Evolutionary conservation across 2,888 invertebrate genomes (phyloP).

Genomic region (Therioaphis trifolii): DNA sequence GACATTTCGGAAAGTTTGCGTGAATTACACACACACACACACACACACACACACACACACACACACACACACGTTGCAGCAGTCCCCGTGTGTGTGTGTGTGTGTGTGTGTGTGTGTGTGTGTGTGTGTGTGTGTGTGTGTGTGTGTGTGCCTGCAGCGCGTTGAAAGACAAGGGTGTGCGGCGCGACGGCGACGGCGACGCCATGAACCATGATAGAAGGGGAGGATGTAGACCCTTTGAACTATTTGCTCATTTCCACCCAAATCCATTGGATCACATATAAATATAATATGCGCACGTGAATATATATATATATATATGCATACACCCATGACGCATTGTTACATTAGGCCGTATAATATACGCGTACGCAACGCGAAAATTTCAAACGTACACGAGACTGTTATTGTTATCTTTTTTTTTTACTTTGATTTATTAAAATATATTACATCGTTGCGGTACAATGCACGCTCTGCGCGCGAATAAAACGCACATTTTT

Average conservation of each 20-base stretch:
- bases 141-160: too few relatives aligned
- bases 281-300: neutral
- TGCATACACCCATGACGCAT: conserved; percentile 41
- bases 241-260: conserved; percentile 58
- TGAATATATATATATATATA: neutral
- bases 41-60: too few relatives aligned
- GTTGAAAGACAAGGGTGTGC: conserved; percentile 11
- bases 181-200: neutral
- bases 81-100: too few relatives aligned
- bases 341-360: neutral
- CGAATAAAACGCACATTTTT: neutral
- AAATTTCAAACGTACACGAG: neutral
- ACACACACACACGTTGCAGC: too few relatives aligned
- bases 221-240: conserved; percentile 53
- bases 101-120: too few relatives aligned
- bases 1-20: conserved; percentile 57
- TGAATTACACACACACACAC: conserved; percentile 40
- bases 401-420: neutral
- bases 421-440: conserved; percentile 42
- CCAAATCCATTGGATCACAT: conserved; percentile 53
- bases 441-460: neutral
- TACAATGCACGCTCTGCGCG: neutral
- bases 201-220: conserved; percentile 41
- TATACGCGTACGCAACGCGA: neutral
- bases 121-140: too few relatives aligned